A percentile compares a stretch with the other conserved stretches of the same genome.
phyloP scores from a whole-genome alignment of 2,113 vertebrate genomes.

The Dasypus novemcinctus region DNA sequence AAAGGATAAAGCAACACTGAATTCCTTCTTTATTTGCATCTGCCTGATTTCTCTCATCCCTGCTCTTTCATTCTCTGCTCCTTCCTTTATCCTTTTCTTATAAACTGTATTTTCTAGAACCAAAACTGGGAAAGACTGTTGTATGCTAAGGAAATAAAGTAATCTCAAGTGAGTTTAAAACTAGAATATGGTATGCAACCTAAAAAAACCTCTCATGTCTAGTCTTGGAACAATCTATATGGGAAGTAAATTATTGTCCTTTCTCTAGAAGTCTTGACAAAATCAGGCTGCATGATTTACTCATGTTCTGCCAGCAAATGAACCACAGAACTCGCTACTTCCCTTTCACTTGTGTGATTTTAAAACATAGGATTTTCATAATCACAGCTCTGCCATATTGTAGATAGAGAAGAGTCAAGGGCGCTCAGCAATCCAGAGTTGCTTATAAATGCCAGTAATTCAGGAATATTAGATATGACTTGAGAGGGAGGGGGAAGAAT shows the following conservation, averaged over 20 bases:
- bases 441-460: conserved; percentile 17
- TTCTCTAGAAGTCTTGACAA: not conserved
- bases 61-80: not conserved
- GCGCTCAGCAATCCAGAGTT: not conserved
- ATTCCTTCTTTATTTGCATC: conserved; percentile 16
- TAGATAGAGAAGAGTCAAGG: not conserved
- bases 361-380: conserved; percentile 37
- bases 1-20: not conserved
- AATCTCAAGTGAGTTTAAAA: conserved; percentile 5
- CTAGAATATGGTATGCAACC: not conserved
- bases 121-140: not conserved
- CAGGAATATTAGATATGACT: conserved; percentile 6
- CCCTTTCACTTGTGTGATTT: not conserved
- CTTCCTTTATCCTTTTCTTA: not conserved
- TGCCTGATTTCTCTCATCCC: not conserved
- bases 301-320: not conserved
- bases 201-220: not conserved
- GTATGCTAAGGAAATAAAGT: conserved; percentile 8
- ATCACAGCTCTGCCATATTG: not conserved
- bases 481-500: not conserved
- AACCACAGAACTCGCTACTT: not conserved
- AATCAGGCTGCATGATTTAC: not conserved
- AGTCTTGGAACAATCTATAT: not conserved
- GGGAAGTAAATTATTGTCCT: not conserved
- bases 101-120: not conserved